These are phyloP conservation scores for Brachionus rotundiformis DNA, from an alignment of 1,140 invertebrate genomes.

Conservation along the genomic window DNA sequence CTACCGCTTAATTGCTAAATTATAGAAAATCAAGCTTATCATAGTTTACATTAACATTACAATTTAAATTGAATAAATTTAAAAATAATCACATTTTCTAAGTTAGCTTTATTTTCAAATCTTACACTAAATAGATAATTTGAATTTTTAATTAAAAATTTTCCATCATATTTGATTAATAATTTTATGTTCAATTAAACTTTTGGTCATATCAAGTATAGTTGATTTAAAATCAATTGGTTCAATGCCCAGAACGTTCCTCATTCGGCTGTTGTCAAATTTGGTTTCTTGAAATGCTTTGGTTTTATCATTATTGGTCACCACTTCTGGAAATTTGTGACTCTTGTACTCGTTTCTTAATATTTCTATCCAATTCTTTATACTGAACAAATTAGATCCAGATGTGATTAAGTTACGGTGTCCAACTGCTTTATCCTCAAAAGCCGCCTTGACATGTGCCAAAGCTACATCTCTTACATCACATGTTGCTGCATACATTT, in stretches of 20 bases:
- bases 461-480: constrained; percentile 69
- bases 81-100: too few species aligned
- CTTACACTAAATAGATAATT: not conserved
- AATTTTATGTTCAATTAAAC: constrained; percentile 65
- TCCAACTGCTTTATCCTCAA: constrained; percentile 65
- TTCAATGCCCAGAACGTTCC: constrained; percentile 62
- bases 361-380: constrained; percentile 15
- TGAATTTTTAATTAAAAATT: not conserved
- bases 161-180: constrained; percentile 53
- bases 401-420: constrained; percentile 31
- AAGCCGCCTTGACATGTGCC: constrained; percentile 68
- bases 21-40: too few species aligned
- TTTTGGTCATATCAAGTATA: constrained; percentile 66
- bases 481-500: constrained; percentile 56
- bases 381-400: not conserved
- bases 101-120: not conserved
- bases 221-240: constrained; percentile 62
- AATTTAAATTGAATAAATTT: too few species aligned
- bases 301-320: not conserved
- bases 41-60: too few species aligned
- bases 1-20: too few species aligned
- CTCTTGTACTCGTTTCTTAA: constrained; percentile 11
- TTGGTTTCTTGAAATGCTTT: not conserved
- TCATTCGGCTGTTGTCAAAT: constrained; percentile 57
- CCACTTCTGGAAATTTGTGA: not conserved